These are phyloP conservation scores for Harpagoxenus sublaevis DNA, from an alignment of 2,888 invertebrate genomes.

Conservation along the genomic window DNA sequence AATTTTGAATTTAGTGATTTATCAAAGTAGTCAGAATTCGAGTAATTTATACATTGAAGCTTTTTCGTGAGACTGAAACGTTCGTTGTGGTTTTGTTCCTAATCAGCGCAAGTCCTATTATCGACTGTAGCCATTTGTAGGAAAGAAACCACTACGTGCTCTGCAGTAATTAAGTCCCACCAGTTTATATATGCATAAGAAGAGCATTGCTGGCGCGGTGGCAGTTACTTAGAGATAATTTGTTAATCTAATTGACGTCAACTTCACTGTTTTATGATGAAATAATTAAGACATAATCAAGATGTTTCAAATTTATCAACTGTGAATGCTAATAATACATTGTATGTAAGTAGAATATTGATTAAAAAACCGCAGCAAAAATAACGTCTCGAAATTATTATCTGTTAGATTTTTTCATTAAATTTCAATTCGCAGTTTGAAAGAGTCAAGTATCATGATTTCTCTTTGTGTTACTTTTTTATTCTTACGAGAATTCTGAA, in stretches of 20 bases:
- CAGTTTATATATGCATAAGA: conserved; percentile 9
- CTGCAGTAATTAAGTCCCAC: conserved; percentile 25
- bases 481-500: neutral
- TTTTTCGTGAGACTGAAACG: conserved; percentile 1
- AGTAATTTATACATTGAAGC: conserved; percentile 17
- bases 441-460: neutral
- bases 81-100: conserved; percentile 4
- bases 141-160: conserved; percentile 45
- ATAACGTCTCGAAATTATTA: neutral
- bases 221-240: conserved; percentile 27
- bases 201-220: neutral
- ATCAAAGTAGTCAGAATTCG: neutral
- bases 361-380: neutral
- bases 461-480: neutral
- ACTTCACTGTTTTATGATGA: neutral
- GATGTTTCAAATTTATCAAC: conserved; percentile 2
- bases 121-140: conserved; percentile 8
- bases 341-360: neutral
- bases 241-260: conserved; percentile 33
- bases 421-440: conserved; percentile 2
- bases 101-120: conserved; percentile 18
- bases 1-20: neutral
- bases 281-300: conserved; percentile 21
- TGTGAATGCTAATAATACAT: neutral
- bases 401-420: neutral